Conservation (phyloP, 1,140 invertebrate species). For the Cherax quadricarinatus region DNA sequence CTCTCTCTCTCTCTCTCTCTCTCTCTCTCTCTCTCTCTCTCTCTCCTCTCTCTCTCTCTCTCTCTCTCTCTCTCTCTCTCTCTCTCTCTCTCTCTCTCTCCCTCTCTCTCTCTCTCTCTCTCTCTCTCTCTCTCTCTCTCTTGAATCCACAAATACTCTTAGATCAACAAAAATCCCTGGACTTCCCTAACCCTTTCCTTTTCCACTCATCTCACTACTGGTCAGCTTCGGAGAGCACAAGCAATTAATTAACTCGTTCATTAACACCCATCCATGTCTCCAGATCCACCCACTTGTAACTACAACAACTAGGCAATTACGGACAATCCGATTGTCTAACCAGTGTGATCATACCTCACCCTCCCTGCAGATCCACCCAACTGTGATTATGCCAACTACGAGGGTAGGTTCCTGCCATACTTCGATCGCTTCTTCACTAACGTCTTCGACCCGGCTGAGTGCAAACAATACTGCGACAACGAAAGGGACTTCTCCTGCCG, state of each 20-base stretch:
- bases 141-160: no score
- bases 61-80: not conserved
- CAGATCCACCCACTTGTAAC: not conserved
- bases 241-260: not conserved
- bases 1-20: no score
- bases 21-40: not conserved
- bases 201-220: no score
- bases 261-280: not conserved
- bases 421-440: slow-evolving; percentile 77
- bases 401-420: slow-evolving; percentile 77
- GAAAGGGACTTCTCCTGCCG: slow-evolving; percentile 78
- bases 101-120: not conserved
- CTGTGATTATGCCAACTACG: slow-evolving; percentile 78
- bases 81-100: not conserved
- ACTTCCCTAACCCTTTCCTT: no score
- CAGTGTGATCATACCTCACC: not conserved
- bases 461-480: slow-evolving; percentile 77
- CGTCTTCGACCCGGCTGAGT: slow-evolving; percentile 76
- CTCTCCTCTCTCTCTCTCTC: slow-evolving; percentile 12
- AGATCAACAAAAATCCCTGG: no score
- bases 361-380: slow-evolving; percentile 77
- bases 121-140: slow-evolving; percentile 3
- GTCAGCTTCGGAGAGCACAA: no score
- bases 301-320: no score
- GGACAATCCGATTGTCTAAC: not conserved